Conservation (phyloP, 2,888 invertebrate species). For the Venusia cambrica region DNA sequence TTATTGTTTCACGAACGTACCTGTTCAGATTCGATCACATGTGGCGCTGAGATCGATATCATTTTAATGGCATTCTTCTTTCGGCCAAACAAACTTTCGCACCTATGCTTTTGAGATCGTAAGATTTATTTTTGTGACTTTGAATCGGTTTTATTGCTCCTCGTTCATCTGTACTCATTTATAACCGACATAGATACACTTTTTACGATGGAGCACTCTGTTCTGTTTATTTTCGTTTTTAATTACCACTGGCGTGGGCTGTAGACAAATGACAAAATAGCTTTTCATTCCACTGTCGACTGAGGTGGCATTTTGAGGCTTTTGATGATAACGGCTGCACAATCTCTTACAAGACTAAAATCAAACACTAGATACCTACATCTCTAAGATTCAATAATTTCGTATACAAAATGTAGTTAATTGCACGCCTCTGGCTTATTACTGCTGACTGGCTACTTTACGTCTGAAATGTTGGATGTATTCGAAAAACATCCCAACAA, state of each 20-base stretch:
- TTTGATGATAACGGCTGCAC: no score
- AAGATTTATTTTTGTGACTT: conserved; percentile 77
- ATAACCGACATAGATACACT: conserved; percentile 77
- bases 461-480: not conserved
- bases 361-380: no score
- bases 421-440: conserved; percentile 1
- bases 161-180: conserved; percentile 78
- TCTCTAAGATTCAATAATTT: no score
- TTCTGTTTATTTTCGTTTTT: conserved; percentile 82
- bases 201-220: conserved; percentile 77
- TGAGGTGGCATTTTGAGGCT: no score
- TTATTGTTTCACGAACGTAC: conserved; percentile 55
- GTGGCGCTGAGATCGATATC: conserved; percentile 55
- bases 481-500: conserved; percentile 48
- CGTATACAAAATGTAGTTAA: not conserved
- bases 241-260: conserved; percentile 76
- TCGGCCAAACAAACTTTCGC: conserved; percentile 50
- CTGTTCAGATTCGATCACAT: conserved; percentile 50
- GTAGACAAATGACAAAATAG: conserved; percentile 71
- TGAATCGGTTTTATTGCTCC: conserved; percentile 76
- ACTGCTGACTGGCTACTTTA: not conserved
- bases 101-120: conserved; percentile 66
- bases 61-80: conserved; percentile 59
- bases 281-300: conserved; percentile 18
- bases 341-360: no score